Conservation (phyloP, 2,797 vertebrate species). For the Mormyrus proboscirostris region DNA sequence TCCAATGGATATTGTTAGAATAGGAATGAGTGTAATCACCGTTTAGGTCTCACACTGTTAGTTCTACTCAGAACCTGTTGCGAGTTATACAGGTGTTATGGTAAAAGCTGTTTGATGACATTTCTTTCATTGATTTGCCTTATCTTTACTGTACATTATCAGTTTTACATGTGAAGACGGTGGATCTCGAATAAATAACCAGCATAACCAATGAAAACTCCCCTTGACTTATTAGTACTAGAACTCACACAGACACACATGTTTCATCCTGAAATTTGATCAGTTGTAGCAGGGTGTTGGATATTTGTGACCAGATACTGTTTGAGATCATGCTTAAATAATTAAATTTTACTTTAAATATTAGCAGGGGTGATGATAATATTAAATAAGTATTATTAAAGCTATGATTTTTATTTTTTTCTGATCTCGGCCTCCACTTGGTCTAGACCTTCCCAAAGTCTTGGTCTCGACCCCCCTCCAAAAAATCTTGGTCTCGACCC, state of each 20-base stretch:
- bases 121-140: neutral
- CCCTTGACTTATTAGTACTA: neutral
- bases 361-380: neutral
- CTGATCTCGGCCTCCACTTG: neutral
- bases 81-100: neutral
- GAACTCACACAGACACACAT: neutral
- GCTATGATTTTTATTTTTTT: neutral
- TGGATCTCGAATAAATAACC: neutral
- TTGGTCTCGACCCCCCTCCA: neutral
- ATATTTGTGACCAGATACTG: neutral
- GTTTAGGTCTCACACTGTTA: neutral
- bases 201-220: neutral
- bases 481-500: too few species aligned
- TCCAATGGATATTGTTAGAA: neutral
- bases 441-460: neutral
- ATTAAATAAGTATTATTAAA: neutral
- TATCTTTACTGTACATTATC: neutral
- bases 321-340: neutral
- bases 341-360: neutral
- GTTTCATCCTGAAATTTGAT: neutral
- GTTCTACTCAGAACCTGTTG: neutral
- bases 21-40: neutral
- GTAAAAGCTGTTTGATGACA: neutral
- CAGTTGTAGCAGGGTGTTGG: neutral
- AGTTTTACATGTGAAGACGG: neutral